Conservation (phyloP, 1,140 invertebrate species). For the Zaprionus africanus region DNA sequence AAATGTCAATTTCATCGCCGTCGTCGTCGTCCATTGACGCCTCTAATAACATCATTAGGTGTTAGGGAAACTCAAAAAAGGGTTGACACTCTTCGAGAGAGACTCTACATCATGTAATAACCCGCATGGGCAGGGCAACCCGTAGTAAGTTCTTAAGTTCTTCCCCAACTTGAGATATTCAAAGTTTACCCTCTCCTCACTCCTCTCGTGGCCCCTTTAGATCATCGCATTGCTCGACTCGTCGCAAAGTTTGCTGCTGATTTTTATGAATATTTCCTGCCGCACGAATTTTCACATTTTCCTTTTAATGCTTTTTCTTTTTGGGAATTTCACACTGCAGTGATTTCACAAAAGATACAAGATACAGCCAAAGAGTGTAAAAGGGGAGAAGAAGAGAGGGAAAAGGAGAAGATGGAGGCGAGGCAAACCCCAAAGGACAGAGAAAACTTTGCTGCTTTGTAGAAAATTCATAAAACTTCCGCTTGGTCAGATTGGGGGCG, state of each 20-base stretch:
- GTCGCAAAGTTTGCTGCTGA: conserved; percentile 47
- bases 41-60: conserved; percentile 75
- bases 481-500: conserved; percentile 55
- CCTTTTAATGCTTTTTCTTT: conserved; percentile 37
- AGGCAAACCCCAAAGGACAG: conserved; percentile 51
- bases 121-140: conserved; percentile 55
- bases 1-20: conserved; percentile 73
- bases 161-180: background rate
- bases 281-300: conserved; percentile 48
- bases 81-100: conserved; percentile 45
- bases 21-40: conserved; percentile 72
- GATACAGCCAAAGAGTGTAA: conserved; percentile 28
- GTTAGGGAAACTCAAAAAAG: conserved; percentile 36
- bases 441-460: conserved; percentile 77
- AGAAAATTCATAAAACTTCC: conserved; percentile 81
- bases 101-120: conserved; percentile 32
- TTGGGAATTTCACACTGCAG: conserved; percentile 77
- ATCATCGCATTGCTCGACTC: conserved; percentile 34
- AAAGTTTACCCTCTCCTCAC: background rate
- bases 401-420: background rate
- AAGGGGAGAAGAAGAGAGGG: background rate
- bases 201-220: background rate
- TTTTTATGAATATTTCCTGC: conserved; percentile 79
- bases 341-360: conserved; percentile 70
- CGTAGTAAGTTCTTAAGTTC: conserved; percentile 29